Percentiles rank a stretch among this genome's conserved stretches.
phyloP scores from a whole-genome alignment of 2,888 invertebrate genomes.

The Suillia variegata region DNA sequence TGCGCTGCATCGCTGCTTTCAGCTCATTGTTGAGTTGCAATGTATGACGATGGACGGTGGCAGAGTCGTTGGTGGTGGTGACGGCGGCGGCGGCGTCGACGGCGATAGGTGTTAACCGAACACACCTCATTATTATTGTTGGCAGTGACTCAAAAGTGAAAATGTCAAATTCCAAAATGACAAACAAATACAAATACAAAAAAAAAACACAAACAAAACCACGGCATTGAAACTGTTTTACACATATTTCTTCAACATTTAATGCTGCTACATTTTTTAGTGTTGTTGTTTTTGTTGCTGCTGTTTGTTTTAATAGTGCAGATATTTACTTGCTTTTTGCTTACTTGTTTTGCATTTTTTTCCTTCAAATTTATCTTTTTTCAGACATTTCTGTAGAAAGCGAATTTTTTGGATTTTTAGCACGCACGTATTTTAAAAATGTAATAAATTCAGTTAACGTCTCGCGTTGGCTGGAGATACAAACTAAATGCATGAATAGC shows the following conservation, averaged over 20 bases:
- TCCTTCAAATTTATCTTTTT: slow-evolving; percentile 14
- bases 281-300: neutral
- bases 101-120: slow-evolving; percentile 4
- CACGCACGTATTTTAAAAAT: slow-evolving; percentile 46
- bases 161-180: slow-evolving; percentile 46
- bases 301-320: neutral
- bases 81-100: too few relatives aligned
- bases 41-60: too few relatives aligned
- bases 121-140: slow-evolving; percentile 45
- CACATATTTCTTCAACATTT: too few relatives aligned
- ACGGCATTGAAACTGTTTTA: neutral
- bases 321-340: neutral
- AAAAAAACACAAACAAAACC: neutral
- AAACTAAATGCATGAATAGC: too few relatives aligned
- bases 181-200: slow-evolving; percentile 26
- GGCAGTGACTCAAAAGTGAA: slow-evolving; percentile 49
- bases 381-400: slow-evolving; percentile 28
- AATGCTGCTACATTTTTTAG: too few relatives aligned
- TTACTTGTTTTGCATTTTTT: neutral
- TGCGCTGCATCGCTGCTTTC: too few relatives aligned
- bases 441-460: slow-evolving; percentile 41
- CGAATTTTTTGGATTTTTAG: slow-evolving; percentile 38
- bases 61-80: too few relatives aligned
- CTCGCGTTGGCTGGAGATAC: neutral
- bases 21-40: too few relatives aligned